A percentile compares a stretch with the other conserved stretches of the same genome.
Conservation (phyloP, 2,113 vertebrate species). For the Xenus cinereus region DNA sequence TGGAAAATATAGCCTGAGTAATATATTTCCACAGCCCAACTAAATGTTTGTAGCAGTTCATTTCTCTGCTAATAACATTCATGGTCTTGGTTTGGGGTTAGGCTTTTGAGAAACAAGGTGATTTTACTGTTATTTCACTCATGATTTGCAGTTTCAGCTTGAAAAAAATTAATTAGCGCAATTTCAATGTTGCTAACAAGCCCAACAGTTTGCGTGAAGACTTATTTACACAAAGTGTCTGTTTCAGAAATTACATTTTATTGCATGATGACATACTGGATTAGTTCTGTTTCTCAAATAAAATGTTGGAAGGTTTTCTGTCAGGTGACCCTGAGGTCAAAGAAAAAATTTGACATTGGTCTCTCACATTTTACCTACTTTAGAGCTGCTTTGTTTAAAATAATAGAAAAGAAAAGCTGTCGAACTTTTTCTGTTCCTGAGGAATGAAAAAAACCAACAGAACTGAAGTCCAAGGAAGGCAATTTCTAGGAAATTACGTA, state of each 20-base stretch:
- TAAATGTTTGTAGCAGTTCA: neutral
- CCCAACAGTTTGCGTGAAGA: neutral
- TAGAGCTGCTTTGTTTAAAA: neutral
- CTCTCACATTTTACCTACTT: neutral
- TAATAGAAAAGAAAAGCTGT: neutral
- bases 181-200: neutral
- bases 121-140: neutral
- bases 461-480: neutral
- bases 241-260: neutral
- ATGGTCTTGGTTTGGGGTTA: neutral
- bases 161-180: neutral
- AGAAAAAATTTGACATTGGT: neutral
- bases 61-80: neutral
- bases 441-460: neutral
- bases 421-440: neutral
- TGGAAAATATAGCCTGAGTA: neutral
- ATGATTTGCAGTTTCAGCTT: neutral
- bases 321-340: neutral
- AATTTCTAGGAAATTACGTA: neutral
- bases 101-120: neutral
- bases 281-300: neutral
- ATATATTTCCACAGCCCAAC: neutral
- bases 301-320: conserved; percentile 2
- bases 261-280: neutral
- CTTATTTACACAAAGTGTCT: neutral